phyloP scores from a whole-genome alignment of 2,113 vertebrate species.

The Elachura formosa region DNA sequence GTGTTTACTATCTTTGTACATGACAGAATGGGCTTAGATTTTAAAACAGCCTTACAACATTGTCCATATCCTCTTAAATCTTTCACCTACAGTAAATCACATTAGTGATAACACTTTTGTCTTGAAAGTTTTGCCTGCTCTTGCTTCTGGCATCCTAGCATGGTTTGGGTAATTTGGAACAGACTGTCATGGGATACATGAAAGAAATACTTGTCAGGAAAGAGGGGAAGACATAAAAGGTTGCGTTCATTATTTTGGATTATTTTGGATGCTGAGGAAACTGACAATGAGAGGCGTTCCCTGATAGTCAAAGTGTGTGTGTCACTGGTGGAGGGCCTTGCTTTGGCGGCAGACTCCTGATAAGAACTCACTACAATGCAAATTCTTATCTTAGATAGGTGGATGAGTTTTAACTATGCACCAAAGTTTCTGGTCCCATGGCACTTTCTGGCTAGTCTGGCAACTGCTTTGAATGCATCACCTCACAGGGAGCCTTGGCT shows the following conservation, averaged over 20 bases:
- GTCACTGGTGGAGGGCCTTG: background rate
- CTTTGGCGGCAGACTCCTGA: background rate
- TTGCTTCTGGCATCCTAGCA: background rate
- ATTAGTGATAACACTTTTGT: background rate
- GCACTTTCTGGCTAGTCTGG: slow-evolving; percentile 2
- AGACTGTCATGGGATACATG: background rate
- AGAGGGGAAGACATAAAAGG: background rate
- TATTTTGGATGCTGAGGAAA: background rate
- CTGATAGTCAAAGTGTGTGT: background rate
- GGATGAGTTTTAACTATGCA: background rate
- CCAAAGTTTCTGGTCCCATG: background rate
- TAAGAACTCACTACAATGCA: background rate
- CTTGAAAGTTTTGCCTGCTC: background rate
- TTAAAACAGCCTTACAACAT: background rate
- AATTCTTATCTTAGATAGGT: slow-evolving; percentile 12
- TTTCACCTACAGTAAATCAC: background rate
- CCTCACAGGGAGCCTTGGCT: background rate
- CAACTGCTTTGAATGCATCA: slow-evolving; percentile 17
- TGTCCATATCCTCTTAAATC: background rate
- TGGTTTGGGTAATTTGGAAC: background rate
- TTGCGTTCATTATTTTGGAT: background rate
- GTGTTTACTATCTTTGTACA: background rate
- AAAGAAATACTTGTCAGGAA: background rate
- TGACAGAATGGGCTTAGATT: background rate
- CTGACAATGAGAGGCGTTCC: background rate